A percentile compares a stretch with the other conserved stretches of the same genome.
Conservation (phyloP, 2,888 invertebrate species). For the Clostera curtula region DNA sequence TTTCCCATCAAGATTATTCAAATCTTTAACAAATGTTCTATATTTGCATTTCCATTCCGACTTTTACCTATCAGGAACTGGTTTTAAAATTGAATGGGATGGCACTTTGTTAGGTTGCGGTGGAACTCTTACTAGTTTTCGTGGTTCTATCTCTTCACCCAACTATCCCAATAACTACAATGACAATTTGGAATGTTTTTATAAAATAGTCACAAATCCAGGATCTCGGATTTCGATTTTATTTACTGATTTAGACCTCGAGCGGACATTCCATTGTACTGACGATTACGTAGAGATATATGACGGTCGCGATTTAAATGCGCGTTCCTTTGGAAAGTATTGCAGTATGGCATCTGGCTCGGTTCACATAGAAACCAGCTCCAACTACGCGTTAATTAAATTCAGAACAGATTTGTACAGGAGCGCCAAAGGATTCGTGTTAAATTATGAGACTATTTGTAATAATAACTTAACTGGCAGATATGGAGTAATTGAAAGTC, state of each 20-base stretch:
- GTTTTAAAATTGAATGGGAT: too few species aligned
- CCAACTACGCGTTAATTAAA: slow-evolving; percentile 80
- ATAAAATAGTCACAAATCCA: slow-evolving; percentile 82
- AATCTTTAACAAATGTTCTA: slow-evolving; percentile 85
- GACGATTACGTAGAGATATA: slow-evolving; percentile 82
- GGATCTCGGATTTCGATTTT: slow-evolving; percentile 81
- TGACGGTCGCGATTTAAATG: slow-evolving; percentile 76
- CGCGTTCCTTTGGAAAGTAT: slow-evolving; percentile 75
- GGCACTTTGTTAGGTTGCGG: slow-evolving; percentile 82
- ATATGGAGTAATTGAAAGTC: slow-evolving; percentile 88
- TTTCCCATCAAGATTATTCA: slow-evolving; percentile 75
- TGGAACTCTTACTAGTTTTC: slow-evolving; percentile 79
- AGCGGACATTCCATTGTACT: slow-evolving; percentile 72
- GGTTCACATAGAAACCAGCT: slow-evolving; percentile 69
- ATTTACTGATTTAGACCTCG: slow-evolving; percentile 83
- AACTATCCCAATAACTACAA: slow-evolving; percentile 88
- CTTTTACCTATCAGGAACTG: slow-evolving; percentile 64
- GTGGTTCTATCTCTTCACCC: slow-evolving; percentile 87
- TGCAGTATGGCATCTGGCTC: slow-evolving; percentile 69
- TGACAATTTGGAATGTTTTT: slow-evolving; percentile 90
- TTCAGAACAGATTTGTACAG: slow-evolving; percentile 81
- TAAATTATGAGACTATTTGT: slow-evolving; percentile 85
- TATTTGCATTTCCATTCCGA: slow-evolving; percentile 89
- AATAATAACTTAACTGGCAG: slow-evolving; percentile 77
- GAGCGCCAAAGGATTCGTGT: slow-evolving; percentile 83